Percentiles rank a stretch among this genome's conserved stretches.
These are phyloP conservation scores for Bettongia penicillata DNA, from an alignment of 2,113 vertebrate genomes.

Conservation along the genomic window DNA sequence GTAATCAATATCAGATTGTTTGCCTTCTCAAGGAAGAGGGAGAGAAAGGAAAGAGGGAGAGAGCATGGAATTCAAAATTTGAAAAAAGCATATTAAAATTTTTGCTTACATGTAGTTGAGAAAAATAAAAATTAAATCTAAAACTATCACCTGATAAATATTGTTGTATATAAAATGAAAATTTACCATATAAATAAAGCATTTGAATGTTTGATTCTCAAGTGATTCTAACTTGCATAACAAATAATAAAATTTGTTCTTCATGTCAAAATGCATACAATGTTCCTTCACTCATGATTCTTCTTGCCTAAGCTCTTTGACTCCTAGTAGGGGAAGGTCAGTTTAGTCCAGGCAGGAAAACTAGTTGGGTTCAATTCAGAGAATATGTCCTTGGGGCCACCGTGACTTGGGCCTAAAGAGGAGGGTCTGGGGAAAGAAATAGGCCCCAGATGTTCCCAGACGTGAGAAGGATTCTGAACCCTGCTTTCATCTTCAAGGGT, in stretches of 20 bases:
- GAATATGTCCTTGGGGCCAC: too few relatives aligned
- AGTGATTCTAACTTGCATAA: neutral
- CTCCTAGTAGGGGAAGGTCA: neutral
- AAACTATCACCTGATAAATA: neutral
- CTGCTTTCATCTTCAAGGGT: neutral
- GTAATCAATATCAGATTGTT: neutral
- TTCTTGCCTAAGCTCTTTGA: neutral
- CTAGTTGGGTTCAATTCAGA: neutral
- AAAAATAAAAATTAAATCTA: neutral
- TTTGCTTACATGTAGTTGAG: neutral
- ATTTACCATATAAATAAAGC: neutral
- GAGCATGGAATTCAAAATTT: neutral
- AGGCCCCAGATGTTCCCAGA: neutral
- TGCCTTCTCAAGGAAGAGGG: neutral
- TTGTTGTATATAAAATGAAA: neutral
- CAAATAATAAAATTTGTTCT: too few relatives aligned
- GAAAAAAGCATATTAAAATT: neutral
- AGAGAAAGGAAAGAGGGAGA: neutral
- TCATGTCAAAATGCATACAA: neutral
- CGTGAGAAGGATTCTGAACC: neutral
- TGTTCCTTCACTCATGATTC: neutral
- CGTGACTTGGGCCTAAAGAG: neutral
- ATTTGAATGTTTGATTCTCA: neutral
- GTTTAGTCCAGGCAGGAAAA: neutral
- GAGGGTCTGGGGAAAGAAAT: neutral